These are phyloP conservation scores for Chinchilla lanigera DNA, from an alignment of 2,113 vertebrate species.

Conservation along the genomic window DNA sequence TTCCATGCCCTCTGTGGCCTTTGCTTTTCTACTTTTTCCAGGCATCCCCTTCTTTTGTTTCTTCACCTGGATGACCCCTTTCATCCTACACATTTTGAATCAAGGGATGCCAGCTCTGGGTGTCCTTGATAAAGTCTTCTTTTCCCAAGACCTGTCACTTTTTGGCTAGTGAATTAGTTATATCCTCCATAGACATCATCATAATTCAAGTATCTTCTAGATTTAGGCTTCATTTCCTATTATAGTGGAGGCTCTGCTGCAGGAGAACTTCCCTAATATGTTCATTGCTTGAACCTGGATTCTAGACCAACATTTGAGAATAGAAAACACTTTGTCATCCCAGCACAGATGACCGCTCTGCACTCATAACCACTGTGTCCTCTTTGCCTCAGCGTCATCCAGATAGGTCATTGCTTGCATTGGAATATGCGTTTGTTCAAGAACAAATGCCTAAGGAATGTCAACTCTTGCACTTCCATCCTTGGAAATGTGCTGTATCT, in stretches of 20 bases:
- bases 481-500: not conserved
- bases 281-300: not conserved
- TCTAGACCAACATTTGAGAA: not conserved
- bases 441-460: not conserved
- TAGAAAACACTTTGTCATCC: not conserved
- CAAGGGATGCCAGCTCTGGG: fast-evolving
- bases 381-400: not conserved
- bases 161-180: not conserved
- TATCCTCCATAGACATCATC: not conserved
- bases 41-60: not conserved
- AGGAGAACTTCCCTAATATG: not conserved
- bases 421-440: not conserved
- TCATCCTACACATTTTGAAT: not conserved
- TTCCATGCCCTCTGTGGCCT: fast-evolving
- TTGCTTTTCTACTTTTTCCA: not conserved
- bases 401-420: no score
- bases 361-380: not conserved
- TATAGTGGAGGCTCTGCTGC: no score
- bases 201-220: not conserved
- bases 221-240: not conserved
- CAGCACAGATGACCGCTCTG: not conserved
- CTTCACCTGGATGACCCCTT: not conserved
- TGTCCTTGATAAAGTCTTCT: not conserved
- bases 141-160: not conserved
- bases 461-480: not conserved